Conservation (phyloP, 2,797 vertebrate genomes). For the Enteromius afrohamiltoni region DNA sequence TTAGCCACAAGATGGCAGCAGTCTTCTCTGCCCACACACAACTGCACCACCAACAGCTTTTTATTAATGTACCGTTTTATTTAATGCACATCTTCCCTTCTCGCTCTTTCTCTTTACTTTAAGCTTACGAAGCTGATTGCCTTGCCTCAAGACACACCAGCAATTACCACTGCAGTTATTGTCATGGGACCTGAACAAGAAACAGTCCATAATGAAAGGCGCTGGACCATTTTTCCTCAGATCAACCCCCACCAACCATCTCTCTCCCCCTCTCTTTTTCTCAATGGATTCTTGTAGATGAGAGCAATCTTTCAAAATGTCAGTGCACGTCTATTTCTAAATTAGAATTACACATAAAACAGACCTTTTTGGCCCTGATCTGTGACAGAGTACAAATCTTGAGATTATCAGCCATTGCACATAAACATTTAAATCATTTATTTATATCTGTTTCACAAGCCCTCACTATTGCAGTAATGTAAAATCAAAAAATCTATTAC, state of each 20-base stretch:
- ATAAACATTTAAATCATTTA: not conserved
- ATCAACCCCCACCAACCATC: slow-evolving; percentile 1
- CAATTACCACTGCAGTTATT: slow-evolving; percentile 27
- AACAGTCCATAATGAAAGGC: slow-evolving; percentile 19
- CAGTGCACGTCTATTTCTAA: not conserved
- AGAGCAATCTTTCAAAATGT: slow-evolving; percentile 37
- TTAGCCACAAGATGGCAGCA: slow-evolving; percentile 67
- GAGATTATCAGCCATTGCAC: not conserved
- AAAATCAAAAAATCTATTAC: not conserved
- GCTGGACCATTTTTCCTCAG: slow-evolving; percentile 15
- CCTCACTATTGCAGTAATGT: not conserved
- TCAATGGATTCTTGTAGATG: slow-evolving; percentile 28
- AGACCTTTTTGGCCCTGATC: not conserved
- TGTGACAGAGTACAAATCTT: not conserved
- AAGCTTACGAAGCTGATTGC: not conserved
- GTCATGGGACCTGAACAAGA: slow-evolving; percentile 11
- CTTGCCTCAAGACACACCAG: slow-evolving; percentile 15
- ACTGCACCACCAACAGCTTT: slow-evolving; percentile 19
- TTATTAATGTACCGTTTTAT: slow-evolving; percentile 11
- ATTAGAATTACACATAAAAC: slow-evolving; percentile 10
- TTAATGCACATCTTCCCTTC: slow-evolving; percentile 13
- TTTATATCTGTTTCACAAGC: not conserved
- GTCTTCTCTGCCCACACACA: slow-evolving; percentile 15
- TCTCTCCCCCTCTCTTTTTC: not conserved
- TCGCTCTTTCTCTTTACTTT: not conserved